These are phyloP conservation scores for Eulemur mongoz DNA, from an alignment of 2,797 vertebrate species.

Conservation along the genomic window DNA sequence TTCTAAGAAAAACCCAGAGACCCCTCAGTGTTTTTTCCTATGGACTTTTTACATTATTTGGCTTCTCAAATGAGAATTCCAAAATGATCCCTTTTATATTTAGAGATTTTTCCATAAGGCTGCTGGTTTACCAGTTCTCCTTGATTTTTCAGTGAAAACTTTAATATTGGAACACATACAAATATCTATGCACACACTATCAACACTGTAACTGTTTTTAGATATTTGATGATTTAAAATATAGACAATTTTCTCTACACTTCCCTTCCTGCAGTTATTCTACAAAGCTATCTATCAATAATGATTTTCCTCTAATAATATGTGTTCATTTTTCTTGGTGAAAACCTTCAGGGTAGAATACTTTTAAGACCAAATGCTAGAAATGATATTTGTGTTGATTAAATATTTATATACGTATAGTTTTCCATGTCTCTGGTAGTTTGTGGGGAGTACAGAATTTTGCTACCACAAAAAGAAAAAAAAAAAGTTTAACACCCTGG, in stretches of 20 bases:
- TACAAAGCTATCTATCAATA: not conserved
- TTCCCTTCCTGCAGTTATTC: not conserved
- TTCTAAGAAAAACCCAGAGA: not conserved
- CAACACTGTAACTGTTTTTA: not conserved
- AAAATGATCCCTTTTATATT: not conserved
- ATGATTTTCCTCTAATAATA: not conserved
- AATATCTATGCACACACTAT: not conserved
- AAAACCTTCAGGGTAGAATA: conserved; percentile 36
- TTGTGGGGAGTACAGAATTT: not conserved
- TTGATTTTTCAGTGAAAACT: not conserved
- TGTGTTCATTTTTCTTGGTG: not conserved
- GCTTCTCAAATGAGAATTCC: conserved; percentile 28
- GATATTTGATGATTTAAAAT: not conserved
- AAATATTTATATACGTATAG: not conserved
- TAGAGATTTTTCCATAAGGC: not conserved
- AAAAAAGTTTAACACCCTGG: conserved; percentile 1
- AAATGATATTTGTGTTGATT: not conserved
- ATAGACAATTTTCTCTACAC: not conserved
- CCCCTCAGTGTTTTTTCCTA: not conserved
- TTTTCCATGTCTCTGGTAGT: not conserved
- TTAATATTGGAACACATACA: not conserved
- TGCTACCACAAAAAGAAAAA: not conserved
- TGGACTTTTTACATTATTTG: conserved; percentile 19
- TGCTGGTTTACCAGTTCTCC: not conserved
- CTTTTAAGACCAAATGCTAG: conserved; percentile 9